Conservation (phyloP, 2,888 invertebrate species). For the Metallyticus violacea region DNA sequence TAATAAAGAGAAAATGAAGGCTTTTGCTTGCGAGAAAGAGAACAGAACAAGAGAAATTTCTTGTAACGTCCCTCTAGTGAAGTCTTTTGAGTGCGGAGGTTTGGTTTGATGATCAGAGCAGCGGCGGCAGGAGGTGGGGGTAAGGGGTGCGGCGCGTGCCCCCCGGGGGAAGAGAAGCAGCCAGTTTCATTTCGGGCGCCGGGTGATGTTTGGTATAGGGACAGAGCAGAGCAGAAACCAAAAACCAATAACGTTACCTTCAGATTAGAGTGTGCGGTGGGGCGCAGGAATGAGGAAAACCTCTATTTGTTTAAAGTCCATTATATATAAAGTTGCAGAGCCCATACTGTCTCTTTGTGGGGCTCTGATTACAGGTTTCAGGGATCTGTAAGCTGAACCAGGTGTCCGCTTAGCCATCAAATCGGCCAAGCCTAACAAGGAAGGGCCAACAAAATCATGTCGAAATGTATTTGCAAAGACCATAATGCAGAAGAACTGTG, state of each 20-base stretch:
- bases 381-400: too few relatives aligned
- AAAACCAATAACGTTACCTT: conserved; percentile 32
- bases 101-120: conserved; percentile 9
- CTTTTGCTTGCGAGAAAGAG: not conserved
- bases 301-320: conserved; percentile 26
- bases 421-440: too few relatives aligned
- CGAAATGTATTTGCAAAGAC: too few relatives aligned
- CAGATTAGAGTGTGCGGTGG: conserved; percentile 18
- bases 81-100: not conserved
- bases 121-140: too few relatives aligned
- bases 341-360: not conserved
- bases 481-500: too few relatives aligned
- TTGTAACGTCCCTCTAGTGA: not conserved
- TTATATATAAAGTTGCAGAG: conserved; percentile 13
- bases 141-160: not conserved
- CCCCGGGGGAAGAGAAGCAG: not conserved
- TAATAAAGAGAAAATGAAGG: not conserved
- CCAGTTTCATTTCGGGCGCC: conserved; percentile 19
- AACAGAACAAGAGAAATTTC: not conserved
- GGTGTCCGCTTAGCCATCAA: too few relatives aligned
- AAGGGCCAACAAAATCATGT: too few relatives aligned
- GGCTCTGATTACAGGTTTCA: not conserved
- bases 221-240: conserved; percentile 25
- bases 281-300: conserved; percentile 13
- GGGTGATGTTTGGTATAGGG: conserved; percentile 18